phyloP scores from a whole-genome alignment of 2,113 vertebrate genomes.

The Pseudorasbora parva region DNA sequence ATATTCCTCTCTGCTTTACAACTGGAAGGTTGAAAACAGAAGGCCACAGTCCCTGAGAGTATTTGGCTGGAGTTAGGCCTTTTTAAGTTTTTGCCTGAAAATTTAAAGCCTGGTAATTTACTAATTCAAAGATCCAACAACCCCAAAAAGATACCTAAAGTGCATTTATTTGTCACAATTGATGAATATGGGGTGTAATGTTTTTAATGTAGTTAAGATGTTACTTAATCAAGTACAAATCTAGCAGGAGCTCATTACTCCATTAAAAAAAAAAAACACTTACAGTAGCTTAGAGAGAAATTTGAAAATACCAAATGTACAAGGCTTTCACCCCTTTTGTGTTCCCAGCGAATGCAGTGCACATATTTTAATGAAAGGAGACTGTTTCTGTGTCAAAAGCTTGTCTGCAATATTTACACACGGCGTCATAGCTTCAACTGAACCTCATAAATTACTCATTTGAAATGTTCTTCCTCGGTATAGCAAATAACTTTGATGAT shows the following conservation, averaged over 20 bases:
- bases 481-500: neutral
- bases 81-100: neutral
- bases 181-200: neutral
- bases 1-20: slow-evolving; percentile 26
- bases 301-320: neutral
- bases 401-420: neutral
- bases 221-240: neutral
- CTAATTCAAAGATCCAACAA: neutral
- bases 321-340: neutral
- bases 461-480: neutral
- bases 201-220: neutral
- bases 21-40: slow-evolving; percentile 1
- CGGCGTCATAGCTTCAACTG: neutral
- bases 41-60: neutral
- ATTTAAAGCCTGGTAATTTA: neutral
- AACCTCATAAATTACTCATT: slow-evolving; percentile 7
- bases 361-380: neutral
- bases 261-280: no score
- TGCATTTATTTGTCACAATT: neutral
- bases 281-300: neutral
- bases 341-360: neutral
- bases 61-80: neutral
- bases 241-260: neutral
- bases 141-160: neutral
- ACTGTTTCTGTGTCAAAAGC: neutral